Base-by-base conservation (phyloP, 2,797 vertebrate species). In the Gymnoscopelus microlampas region DNA sequence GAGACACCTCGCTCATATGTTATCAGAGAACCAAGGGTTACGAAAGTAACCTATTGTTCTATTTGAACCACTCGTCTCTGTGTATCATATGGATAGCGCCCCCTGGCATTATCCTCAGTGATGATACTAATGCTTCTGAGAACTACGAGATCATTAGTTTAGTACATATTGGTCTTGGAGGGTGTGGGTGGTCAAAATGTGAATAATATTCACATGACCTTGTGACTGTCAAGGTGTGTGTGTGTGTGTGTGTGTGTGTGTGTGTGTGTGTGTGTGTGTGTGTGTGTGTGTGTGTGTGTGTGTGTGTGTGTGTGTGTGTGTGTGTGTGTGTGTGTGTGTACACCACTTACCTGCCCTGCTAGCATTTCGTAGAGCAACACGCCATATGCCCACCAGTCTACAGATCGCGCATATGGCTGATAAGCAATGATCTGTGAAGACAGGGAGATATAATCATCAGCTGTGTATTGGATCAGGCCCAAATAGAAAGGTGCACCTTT, bases 341-440 rank as follows among this genome's bases (percentile, higher is more conserved):
- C 5, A 29, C 14, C 0, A 61, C 92, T 95, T 90, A 99, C 97
- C 95, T 99, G 97, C 67, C 97, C 97, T 0, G 97, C 97, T 49
- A 99, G 84, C 97, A 99, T 99, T 87, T 99, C 97, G 0, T 98
- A 99, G 14, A 99, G 91, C 74, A 99, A 94, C 73, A 99, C 97
- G 1, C 97, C 97, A 0, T 97, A 99, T 0, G 97, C 97, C 97
- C 97, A 99, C 97, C 97, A 99, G 89, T 99, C 97, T 79, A 99
- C 97, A 0, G 97, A 98, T 68, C 92, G 93, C 26, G 95, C 95
- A 3, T 99, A 99, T 0, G 97, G 97, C 86, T 99, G 97, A 89
- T 99, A 99, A 3, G 97, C 96, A 63, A 99, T 98, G 58, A 99
- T 99, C 97, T 99, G 91, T 19, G 65, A 1, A 79, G 57, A n/a